Evolutionary conservation across 2,888 invertebrate species (phyloP).

Genomic region (Acronicta leporina): DNA sequence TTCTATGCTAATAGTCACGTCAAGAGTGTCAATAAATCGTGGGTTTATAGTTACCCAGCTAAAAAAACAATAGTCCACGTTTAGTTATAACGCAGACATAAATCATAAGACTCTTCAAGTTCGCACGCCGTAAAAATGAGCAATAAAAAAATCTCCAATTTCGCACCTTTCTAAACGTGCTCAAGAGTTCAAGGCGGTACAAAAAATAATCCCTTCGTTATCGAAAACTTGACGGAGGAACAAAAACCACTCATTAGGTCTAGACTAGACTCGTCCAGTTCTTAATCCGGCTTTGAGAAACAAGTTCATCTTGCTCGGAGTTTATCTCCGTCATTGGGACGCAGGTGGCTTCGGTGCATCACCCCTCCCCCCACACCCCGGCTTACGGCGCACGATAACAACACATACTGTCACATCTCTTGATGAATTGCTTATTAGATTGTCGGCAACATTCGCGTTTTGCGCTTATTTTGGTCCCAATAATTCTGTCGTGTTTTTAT

Average conservation of each 20-base stretch:
- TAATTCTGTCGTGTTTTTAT: constrained; percentile 67
- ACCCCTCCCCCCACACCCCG: constrained; percentile 35
- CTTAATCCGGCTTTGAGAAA: constrained; percentile 73
- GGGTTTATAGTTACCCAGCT: background rate
- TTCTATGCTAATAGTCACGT: background rate
- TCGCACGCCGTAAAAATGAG: constrained; percentile 40
- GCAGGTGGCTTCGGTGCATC: constrained; percentile 76
- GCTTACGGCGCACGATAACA: constrained; percentile 73
- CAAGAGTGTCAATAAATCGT: background rate
- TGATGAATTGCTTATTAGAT: constrained; percentile 87
- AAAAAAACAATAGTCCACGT: constrained; percentile 7
- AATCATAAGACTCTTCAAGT: constrained; percentile 36
- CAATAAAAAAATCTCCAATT: constrained; percentile 42
- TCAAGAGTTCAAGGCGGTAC: constrained; percentile 35
- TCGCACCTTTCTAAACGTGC: constrained; percentile 45
- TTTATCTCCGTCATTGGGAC: constrained; percentile 76
- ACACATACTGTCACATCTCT: constrained; percentile 82
- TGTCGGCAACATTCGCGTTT: constrained; percentile 74
- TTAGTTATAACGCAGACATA: constrained; percentile 30
- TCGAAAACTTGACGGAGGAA: constrained; percentile 66
- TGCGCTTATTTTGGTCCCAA: constrained; percentile 74
- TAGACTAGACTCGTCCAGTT: constrained; percentile 72
- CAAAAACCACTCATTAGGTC: constrained; percentile 72
- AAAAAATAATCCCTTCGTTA: constrained; percentile 55
- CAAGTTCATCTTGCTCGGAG: constrained; percentile 73